Conservation (phyloP, 2,888 invertebrate genomes). For the Torymus tubicola region DNA sequence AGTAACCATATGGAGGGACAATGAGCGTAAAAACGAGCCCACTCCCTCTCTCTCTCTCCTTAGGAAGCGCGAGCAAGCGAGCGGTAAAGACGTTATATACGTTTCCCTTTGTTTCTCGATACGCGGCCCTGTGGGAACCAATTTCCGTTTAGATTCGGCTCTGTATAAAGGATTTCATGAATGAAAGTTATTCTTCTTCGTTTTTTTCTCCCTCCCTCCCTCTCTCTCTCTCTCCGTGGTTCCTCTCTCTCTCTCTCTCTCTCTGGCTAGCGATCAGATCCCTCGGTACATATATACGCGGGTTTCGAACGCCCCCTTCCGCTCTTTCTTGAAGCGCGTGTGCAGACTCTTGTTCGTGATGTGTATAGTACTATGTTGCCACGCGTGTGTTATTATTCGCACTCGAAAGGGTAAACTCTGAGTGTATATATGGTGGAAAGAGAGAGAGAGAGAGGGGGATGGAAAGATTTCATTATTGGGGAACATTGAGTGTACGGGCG, state of each 20-base stretch:
- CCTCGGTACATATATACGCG: conserved; percentile 22
- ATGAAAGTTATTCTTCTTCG: conserved; percentile 65
- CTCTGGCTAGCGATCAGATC: conserved; percentile 23
- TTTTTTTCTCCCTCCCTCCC: conserved; percentile 39
- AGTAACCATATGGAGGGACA: conserved; percentile 54
- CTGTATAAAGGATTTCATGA: conserved; percentile 69
- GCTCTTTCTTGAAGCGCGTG: conserved; percentile 14
- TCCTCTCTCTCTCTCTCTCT: conserved; percentile 29
- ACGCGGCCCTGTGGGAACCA: conserved; percentile 66
- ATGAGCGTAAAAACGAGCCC: conserved; percentile 55
- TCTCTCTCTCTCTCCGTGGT: not conserved
- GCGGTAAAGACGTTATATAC: conserved; percentile 55
- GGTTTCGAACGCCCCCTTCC: conserved; percentile 54
- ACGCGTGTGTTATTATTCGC: conserved; percentile 49
- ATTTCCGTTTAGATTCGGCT: conserved; percentile 64
- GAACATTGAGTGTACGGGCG: not conserved
- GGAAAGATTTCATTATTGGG: conserved; percentile 15
- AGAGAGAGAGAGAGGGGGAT: too few species aligned
- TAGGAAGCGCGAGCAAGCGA: conserved; percentile 49
- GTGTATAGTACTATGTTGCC: too few species aligned
- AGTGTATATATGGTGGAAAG: not conserved
- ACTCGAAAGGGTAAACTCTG: conserved; percentile 46
- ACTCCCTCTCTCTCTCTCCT: conserved; percentile 7
- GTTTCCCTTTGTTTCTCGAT: conserved; percentile 63
- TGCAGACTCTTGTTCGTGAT: too few species aligned